A percentile compares a stretch with the other conserved stretches of the same genome.
These are phyloP conservation scores for Hippocampus kuda DNA, from an alignment of 2,797 vertebrate species.

Conservation along the genomic window DNA sequence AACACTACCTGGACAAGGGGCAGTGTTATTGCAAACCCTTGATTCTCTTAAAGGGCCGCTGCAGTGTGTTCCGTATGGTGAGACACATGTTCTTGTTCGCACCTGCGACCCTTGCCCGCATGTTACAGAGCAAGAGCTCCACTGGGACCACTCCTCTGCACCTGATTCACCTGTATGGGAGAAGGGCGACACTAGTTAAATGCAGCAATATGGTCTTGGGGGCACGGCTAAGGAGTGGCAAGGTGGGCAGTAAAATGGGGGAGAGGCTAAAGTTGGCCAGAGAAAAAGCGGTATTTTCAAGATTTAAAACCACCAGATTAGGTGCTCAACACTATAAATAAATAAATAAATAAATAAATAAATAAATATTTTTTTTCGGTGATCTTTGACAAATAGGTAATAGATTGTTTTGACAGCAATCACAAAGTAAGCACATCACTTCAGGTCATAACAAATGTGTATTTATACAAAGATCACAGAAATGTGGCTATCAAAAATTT, in stretches of 20 bases:
- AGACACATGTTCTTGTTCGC: constrained; percentile 99
- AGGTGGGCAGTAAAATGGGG: constrained; percentile 32
- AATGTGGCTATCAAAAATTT: constrained; percentile 12
- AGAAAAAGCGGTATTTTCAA: constrained; percentile 31
- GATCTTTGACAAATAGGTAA: constrained; percentile 56
- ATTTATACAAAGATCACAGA: constrained; percentile 68
- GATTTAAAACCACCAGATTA: constrained; percentile 14
- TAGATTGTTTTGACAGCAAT: constrained; percentile 8
- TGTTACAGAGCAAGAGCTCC: constrained; percentile 99
- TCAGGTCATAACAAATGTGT: constrained; percentile 8
- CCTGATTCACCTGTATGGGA: constrained; percentile 99
- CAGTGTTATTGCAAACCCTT: constrained; percentile 99
- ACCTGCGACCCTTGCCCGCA: constrained; percentile 99
- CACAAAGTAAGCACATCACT: constrained; percentile 8
- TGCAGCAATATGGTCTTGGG: constrained; percentile 68
- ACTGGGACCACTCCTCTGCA: constrained; percentile 99
- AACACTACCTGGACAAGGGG: constrained; percentile 99
- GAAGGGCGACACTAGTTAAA: constrained; percentile 85
- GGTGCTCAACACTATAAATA: constrained; percentile 24
- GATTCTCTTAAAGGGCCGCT: constrained; percentile 99
- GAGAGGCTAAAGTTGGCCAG: constrained; percentile 29
- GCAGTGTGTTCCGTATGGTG: constrained; percentile 99
- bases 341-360: too few species aligned
- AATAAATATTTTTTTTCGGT: constrained; percentile 27
- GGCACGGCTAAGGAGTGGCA: constrained; percentile 36